Evolutionary conservation across 2,113 vertebrate genomes (phyloP), one percentile per base, ranked within the genome.

Genomic region (Chlorodrepanis virens): DNA sequence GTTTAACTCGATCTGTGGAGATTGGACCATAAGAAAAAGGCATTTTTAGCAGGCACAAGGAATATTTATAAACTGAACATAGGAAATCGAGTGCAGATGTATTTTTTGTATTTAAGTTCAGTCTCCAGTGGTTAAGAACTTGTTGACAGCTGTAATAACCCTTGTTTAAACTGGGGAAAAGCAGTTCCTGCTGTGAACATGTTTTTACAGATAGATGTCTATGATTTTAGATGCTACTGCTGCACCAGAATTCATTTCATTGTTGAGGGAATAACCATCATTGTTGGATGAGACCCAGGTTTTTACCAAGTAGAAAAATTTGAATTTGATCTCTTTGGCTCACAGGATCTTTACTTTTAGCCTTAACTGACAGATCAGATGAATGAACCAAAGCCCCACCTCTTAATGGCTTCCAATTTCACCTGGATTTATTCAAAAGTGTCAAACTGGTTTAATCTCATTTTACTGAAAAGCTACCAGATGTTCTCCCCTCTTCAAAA

Each of bases 281-380:
- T 15, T 1, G 0, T 16, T 87, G 49, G 11, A 63, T 24, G 23
- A 78, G 33, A 64, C 17, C 4, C 0, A 0, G 28, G 17, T 57
- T 16, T 31, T 64, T 61, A 57, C 14, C 28, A 35, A 7, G 11
- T 0, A 71, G 42, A 74, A 83, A 81, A 89, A 35, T 1, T 11
- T 17, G 5, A 22, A 4, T 45, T 81, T 78, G 27, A 81, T 24
- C 33, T 37, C n/a, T 92, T 56, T 25, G 65, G 29, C 18, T 87
- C 28, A 40, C 19, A 45, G 22, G 15, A 50, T 69, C n/a, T 88
- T 85, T 37, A 61, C 22, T 61, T 90, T 67, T 22, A 80, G 83
- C 21, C 35, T 16, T 5, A 84, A 77, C 22, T 59, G 33, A 42
- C 28, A 40, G 24, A 89, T 25, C 12, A n/a, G 53, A 56, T 25